Base-by-base conservation (phyloP, 2,888 invertebrate species). In the Cheilosia scutellata region DNA sequence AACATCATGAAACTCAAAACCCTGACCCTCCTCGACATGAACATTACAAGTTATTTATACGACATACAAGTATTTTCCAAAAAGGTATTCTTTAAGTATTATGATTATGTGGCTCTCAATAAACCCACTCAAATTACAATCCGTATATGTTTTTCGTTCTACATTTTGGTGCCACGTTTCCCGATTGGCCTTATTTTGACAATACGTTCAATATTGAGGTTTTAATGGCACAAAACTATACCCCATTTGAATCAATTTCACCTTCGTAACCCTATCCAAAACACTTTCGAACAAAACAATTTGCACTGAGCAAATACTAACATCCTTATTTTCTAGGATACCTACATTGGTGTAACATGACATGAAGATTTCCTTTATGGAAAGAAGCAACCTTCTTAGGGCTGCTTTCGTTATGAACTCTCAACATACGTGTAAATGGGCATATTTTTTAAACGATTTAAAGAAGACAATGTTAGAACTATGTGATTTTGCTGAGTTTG, bases 261-360 rank as follows among this genome's bases (percentile, higher is more conserved):
- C 27, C 44, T 58, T 42, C 31, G 13, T 31, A 47, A 60, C 71
- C 71, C 49, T 49, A 71, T 60, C 71, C 51, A 51, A 55, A 71
- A 40, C 49, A 71, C 71, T 71, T 71, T 49, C 27, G 70, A 70
- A 70, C 70, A 70, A 70, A 58, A 58, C 70, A 57, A 70, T 70
- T 51, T 51, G 29, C 51, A 29, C 29, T 5, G 31, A 60, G 37
- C 60, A 60, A 60, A 60, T 71, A 49, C 49, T 58, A 58, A 71
- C 71, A 60, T 71, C 60, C 49, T 60, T 71, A 62, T 42, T 29
- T 62, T 27, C 29, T n/a, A 6, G 62, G 62, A 29, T 29, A 62
- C n/a, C 7, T 20, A n/a, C n/a, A n/a, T 27, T 25, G 42, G 9
- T 33, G 40, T 42, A 27, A 44, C n/a, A 44, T 44, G 62, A 62